Conservation (phyloP, 2,888 invertebrate genomes). For the Thumatha senex region DNA sequence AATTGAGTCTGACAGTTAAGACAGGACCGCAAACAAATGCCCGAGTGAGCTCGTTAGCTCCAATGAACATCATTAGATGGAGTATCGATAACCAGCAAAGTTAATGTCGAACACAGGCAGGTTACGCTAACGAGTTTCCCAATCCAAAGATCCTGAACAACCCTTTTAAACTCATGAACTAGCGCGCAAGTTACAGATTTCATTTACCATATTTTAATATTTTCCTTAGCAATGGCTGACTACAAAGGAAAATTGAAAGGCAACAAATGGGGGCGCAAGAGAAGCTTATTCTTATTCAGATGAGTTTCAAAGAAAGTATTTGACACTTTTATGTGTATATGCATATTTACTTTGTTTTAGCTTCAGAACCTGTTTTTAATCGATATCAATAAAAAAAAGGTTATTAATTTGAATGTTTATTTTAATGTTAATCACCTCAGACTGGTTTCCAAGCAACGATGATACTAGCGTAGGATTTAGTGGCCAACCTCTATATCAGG, state of each 20-base stretch:
- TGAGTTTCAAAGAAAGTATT: slow-evolving; percentile 67
- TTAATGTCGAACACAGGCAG: slow-evolving; percentile 14
- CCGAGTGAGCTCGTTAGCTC: slow-evolving; percentile 27
- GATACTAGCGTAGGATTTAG: too few species aligned
- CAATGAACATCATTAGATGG: slow-evolving; percentile 23
- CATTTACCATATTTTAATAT: slow-evolving; percentile 75
- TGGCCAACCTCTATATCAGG: too few species aligned
- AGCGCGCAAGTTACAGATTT: slow-evolving; percentile 57
- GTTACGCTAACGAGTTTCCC: slow-evolving; percentile 30
- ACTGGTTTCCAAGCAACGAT: too few species aligned
- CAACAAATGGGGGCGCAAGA: slow-evolving; percentile 64
- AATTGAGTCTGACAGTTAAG: slow-evolving; percentile 29
- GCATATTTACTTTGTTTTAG: slow-evolving; percentile 41
- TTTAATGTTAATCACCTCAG: too few species aligned
- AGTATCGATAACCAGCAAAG: slow-evolving; percentile 10
- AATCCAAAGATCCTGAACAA: slow-evolving; percentile 28
- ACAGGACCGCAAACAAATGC: slow-evolving; percentile 22
- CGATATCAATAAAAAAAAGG: too few species aligned
- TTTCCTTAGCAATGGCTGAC: slow-evolving; percentile 55
- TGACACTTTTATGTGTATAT: slow-evolving; percentile 69
- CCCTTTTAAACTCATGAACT: slow-evolving; percentile 44
- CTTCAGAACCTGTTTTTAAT: slow-evolving; percentile 25
- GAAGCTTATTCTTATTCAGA: slow-evolving; percentile 76
- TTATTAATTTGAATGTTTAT: too few species aligned
- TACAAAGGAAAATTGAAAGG: slow-evolving; percentile 73